phyloP scores from a whole-genome alignment of 2,113 vertebrate species.

The Proteles cristata region DNA sequence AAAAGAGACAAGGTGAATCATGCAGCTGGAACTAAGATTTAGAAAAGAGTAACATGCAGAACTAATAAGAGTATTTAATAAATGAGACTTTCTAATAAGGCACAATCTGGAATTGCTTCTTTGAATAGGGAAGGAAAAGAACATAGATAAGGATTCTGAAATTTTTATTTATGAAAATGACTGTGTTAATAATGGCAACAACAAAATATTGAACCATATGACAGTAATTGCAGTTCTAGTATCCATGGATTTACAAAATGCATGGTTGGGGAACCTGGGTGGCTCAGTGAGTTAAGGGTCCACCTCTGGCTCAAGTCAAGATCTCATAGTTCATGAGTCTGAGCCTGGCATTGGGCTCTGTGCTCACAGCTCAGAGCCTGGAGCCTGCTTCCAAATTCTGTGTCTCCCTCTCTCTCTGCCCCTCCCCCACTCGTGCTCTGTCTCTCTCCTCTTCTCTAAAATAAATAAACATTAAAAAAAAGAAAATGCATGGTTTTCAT shows the following conservation, averaged over 20 bases:
- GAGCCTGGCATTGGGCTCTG: no score
- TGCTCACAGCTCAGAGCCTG: no score
- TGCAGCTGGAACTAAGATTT: neutral
- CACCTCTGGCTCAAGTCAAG: no score
- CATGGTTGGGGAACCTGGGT: neutral
- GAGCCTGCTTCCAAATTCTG: no score
- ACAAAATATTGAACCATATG: neutral
- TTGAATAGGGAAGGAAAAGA: neutral
- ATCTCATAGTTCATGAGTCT: no score
- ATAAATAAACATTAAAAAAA: no score
- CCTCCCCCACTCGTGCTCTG: no score
- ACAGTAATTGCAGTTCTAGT: neutral
- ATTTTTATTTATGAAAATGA: neutral
- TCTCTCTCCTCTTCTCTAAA: no score
- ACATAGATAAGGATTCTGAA: neutral
- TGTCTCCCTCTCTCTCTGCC: no score
- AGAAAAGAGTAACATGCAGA: neutral
- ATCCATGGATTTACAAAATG: neutral
- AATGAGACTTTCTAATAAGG: neutral
- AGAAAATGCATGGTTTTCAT: neutral
- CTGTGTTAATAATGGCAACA: neutral
- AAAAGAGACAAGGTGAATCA: neutral
- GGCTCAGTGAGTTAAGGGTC: no score
- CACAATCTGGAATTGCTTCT: neutral
- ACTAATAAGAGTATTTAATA: neutral